Conservation (phyloP, 2,888 invertebrate genomes). For the Calephelis perditalis region DNA sequence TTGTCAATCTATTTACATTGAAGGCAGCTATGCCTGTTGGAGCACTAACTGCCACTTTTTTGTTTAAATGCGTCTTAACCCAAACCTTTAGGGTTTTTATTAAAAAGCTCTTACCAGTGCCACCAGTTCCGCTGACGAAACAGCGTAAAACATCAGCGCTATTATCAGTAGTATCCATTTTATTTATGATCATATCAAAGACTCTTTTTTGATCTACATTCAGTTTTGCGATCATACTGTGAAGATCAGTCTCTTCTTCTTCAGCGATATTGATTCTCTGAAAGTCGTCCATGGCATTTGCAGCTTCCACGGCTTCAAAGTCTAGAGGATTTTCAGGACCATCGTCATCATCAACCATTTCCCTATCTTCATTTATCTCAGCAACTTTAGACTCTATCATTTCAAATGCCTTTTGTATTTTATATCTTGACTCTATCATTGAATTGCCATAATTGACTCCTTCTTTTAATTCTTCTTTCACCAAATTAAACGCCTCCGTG, state of each 20-base stretch:
- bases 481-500: conserved; percentile 29
- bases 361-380: conserved; percentile 25
- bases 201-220: conserved; percentile 36
- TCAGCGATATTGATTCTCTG: conserved; percentile 22
- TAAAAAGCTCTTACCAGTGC: conserved; percentile 37
- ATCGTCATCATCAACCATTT: conserved; percentile 25
- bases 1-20: conserved; percentile 41
- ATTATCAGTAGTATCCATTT: no score
- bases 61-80: conserved; percentile 31
- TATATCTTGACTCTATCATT: conserved; percentile 14
- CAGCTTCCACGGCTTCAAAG: conserved; percentile 31
- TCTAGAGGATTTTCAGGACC: conserved; percentile 31
- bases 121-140: conserved; percentile 33
- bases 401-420: conserved; percentile 24
- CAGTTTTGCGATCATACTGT: conserved; percentile 29
- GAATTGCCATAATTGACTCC: conserved; percentile 24
- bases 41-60: conserved; percentile 32
- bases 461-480: conserved; percentile 23
- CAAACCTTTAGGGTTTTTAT: conserved; percentile 35
- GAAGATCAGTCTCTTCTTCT: conserved; percentile 23
- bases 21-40: conserved; percentile 41
- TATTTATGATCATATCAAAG: conserved; percentile 26
- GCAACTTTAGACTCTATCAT: conserved; percentile 27
- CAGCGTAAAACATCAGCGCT: neutral
- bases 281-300: conserved; percentile 32